Percentiles rank a stretch among this genome's conserved stretches.
These are phyloP conservation scores for Synergus gifuensis DNA, from an alignment of 2,888 invertebrate species.

Conservation along the genomic window DNA sequence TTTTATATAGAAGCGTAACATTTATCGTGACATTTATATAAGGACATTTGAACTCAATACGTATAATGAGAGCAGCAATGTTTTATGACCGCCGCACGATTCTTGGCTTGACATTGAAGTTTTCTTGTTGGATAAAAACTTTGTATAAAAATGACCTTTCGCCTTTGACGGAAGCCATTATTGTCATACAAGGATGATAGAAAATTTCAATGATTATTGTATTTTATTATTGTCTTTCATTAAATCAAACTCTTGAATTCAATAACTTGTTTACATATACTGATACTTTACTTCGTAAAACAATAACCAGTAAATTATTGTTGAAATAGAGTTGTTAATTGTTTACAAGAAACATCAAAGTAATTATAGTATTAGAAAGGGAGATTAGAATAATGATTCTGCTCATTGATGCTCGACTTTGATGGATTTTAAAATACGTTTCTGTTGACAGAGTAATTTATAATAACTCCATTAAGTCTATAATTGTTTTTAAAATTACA, in stretches of 20 bases:
- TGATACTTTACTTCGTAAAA: background rate
- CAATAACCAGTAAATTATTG: background rate
- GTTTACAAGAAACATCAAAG: background rate
- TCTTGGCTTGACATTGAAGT: constrained; percentile 13
- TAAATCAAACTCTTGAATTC: no score
- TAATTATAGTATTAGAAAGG: background rate
- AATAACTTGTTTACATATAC: background rate
- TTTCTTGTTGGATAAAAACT: constrained; percentile 7
- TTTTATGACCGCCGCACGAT: background rate
- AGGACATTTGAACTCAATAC: background rate
- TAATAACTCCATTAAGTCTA: background rate
- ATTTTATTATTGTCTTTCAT: background rate
- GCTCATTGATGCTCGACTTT: constrained; percentile 13
- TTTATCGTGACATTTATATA: background rate
- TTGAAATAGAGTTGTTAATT: background rate
- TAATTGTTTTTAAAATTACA: constrained; percentile 23
- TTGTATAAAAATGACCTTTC: constrained; percentile 5
- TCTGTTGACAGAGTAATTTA: constrained; percentile 27
- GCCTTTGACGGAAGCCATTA: background rate
- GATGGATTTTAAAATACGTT: constrained; percentile 5
- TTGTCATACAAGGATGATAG: background rate
- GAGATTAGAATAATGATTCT: constrained; percentile 5
- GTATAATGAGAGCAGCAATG: constrained; percentile 1
- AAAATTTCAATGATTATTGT: background rate
- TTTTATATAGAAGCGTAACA: background rate